Evolutionary conservation across 1,140 invertebrate species (phyloP), one percentile per base, ranked within the genome.

Genomic region (Drosophila orena): DNA sequence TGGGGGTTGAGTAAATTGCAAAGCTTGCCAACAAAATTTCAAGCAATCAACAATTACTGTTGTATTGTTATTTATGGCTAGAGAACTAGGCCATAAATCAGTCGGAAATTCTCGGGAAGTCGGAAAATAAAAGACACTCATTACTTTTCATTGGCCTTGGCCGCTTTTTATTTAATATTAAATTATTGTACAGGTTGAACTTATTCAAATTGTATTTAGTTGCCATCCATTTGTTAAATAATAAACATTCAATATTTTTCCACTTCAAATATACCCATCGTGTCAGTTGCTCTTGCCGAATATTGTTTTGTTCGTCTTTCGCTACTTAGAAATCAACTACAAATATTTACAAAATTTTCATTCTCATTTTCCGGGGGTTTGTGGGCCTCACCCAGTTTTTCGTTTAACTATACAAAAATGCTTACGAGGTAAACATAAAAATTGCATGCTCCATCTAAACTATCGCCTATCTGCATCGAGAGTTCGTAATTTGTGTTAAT

Each of bases 111-210:
- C 24, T 35, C 20, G 15, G 34, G 34, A 35, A 6, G n/a, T n/a
- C n/a, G n/a, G 17, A 37, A 60, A 68, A 52, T 8, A 47, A 40
- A 35, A 14, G 2, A 8, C 12, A 20, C 17, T n/a, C 24, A 0
- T 42, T 55, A 53, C 53, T 73, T 76, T 88, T 81, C 11, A 57
- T 76, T 74, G 64, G 52, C 65, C 77, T 79, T 61, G 74, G 76
- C 79, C 59, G 11, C 34, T 47, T 85, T 86, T 86, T 86, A 86
- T 86, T 86, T 79, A 86, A 88, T 86, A 83, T 86, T 86, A 90
- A 90, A 90, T 90, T 90, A 90, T 90, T 90, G 86, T 90, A 90
- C 86, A 90, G 72, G 75, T 90, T 90, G 78, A 90, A 90, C 86
- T 90, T 90, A 90, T 85, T 88, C 75, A 83, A 86, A 86, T 90